These are phyloP conservation scores for Heloderma charlesbogerti DNA, from an alignment of 2,113 vertebrate species.

Conservation along the genomic window DNA sequence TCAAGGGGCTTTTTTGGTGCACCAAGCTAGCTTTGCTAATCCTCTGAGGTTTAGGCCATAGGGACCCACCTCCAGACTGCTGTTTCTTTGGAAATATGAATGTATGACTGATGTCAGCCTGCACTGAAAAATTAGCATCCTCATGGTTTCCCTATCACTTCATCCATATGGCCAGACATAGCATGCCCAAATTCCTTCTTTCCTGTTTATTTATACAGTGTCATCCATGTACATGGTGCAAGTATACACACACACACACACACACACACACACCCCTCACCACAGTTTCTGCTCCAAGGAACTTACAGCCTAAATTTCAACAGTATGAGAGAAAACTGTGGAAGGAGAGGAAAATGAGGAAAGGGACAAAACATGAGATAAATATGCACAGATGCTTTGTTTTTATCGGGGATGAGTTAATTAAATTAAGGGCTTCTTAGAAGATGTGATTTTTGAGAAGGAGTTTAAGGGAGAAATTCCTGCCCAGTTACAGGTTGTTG, in stretches of 20 bases:
- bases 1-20: constrained; percentile 33
- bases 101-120: background rate
- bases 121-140: background rate
- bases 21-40: background rate
- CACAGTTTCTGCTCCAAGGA: background rate
- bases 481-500: too few relatives aligned
- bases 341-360: background rate
- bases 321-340: background rate
- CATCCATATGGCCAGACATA: background rate
- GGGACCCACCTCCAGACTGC: background rate
- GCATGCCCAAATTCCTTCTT: background rate
- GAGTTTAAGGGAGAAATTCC: too few relatives aligned
- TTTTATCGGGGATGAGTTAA: background rate
- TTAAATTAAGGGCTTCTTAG: background rate
- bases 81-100: constrained; percentile 33
- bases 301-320: background rate
- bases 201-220: background rate
- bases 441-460: background rate
- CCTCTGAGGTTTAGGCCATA: background rate
- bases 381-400: background rate
- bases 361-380: background rate
- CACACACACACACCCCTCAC: too few relatives aligned
- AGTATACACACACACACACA: too few relatives aligned
- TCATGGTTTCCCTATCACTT: background rate
- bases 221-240: too few relatives aligned